Evolutionary conservation across 1,140 invertebrate genomes (phyloP).

Genomic region (Trachymyrmex septentrionalis): DNA sequence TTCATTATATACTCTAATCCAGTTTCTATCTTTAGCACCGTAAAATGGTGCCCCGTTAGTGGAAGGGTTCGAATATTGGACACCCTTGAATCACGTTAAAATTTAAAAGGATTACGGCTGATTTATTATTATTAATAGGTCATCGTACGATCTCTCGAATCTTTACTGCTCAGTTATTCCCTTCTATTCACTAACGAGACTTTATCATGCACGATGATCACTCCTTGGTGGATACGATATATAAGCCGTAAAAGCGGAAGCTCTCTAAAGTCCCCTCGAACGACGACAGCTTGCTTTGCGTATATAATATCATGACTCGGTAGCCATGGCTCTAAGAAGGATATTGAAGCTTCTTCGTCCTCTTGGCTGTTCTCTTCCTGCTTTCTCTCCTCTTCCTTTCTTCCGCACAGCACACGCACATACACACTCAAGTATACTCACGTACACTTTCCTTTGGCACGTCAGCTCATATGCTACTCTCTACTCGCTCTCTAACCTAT

Average conservation of each 20-base stretch:
- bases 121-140: slow-evolving; percentile 37
- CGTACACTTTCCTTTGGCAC: slow-evolving; percentile 71
- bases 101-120: slow-evolving; percentile 8
- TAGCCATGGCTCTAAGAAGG: background rate
- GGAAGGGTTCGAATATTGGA: background rate
- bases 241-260: slow-evolving; percentile 33
- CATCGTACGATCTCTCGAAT: slow-evolving; percentile 22
- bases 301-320: slow-evolving; percentile 21
- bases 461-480: slow-evolving; percentile 71
- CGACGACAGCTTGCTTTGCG: slow-evolving; percentile 33
- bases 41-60: background rate
- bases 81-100: background rate
- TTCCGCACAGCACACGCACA: slow-evolving; percentile 12
- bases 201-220: slow-evolving; percentile 9
- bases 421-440: background rate
- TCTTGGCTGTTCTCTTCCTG: slow-evolving; percentile 26
- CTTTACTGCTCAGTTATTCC: background rate
- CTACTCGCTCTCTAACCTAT: slow-evolving; percentile 68
- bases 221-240: slow-evolving; percentile 6
- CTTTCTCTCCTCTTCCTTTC: background rate
- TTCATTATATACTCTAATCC: background rate
- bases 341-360: slow-evolving; percentile 14
- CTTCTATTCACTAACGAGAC: slow-evolving; percentile 21
- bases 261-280: slow-evolving; percentile 26
- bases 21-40: slow-evolving; percentile 21